Evolutionary conservation across 2,113 vertebrate genomes (phyloP), one percentile per base, ranked within the genome.

Genomic region (Tupaia chinensis): DNA sequence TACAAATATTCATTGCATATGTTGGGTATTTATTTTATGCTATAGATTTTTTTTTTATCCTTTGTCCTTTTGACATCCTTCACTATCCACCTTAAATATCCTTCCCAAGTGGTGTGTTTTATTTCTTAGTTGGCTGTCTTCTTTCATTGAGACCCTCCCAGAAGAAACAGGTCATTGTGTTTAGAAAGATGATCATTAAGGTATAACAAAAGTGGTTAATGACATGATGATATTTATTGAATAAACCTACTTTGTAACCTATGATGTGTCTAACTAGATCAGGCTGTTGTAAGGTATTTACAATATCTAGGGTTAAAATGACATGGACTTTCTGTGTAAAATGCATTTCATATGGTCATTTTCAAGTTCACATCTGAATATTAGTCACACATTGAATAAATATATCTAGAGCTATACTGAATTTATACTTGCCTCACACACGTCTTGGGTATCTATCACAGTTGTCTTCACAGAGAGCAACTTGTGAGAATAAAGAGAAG

Each of bases 351-450:
- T 25, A 58, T 89, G n/a, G 27, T 61, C n/a, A 93, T 78, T 80
- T 77, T 89, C 70, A 91, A 85, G 53, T 77, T 81, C 34, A 88
- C 10, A 77, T 84, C 87, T 88, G 94, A 83, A 54, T 32, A 77
- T 79, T 81, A 81, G 29, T 54, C 74, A 44, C 58, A 65, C 29
- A 70, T 54, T 82, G 66, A 76, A 90, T 70, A 93, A 92, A 81
- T 93, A n/a, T 14, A 89, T 63, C 53, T 16, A 95, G 7, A 58
- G 3, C 54, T 65, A 9, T 19, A 16, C 29, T 83, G 11, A 91
- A 54, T 77, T 74, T 85, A 81, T 72, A 78, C 32, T 84, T 82
- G 16, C 85, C 78, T 73, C 29, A 23, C 58, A 56, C 44, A 34
- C 20, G 66, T 83, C 76, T 81, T 82, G 12, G 14, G 14, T 53